Percentiles rank a stretch among this genome's conserved stretches.
These are phyloP conservation scores for Ormyrus rosae DNA, from an alignment of 2,888 invertebrate species.

Conservation along the genomic window DNA sequence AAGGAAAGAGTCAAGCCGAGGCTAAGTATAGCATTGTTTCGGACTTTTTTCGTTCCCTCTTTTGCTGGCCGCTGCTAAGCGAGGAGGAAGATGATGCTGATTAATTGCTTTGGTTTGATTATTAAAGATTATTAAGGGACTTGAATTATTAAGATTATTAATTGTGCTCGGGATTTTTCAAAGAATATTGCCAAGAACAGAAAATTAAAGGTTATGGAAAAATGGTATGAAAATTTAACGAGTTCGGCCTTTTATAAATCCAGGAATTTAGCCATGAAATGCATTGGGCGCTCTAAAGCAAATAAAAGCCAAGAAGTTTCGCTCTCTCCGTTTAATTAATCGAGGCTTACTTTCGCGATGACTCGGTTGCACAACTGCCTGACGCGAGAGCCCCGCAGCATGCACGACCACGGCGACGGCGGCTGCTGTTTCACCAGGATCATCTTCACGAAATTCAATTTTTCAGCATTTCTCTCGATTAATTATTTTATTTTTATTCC, in stretches of 20 bases:
- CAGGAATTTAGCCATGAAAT: not conserved
- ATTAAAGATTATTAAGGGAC: not conserved
- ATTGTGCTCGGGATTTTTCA: too few relatives aligned
- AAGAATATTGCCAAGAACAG: too few relatives aligned
- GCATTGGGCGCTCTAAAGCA: too few relatives aligned
- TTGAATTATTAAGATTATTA: too few relatives aligned
- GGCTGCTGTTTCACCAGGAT: conserved; percentile 73
- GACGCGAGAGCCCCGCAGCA: conserved; percentile 66
- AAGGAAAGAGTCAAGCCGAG: conserved; percentile 5
- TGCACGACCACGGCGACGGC: conserved; percentile 77
- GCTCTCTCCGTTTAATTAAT: conserved; percentile 1
- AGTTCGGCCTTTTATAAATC: too few relatives aligned
- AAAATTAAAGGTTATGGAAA: too few relatives aligned
- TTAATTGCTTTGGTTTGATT: not conserved
- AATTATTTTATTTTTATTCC: too few relatives aligned
- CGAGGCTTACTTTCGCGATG: conserved; percentile 63
- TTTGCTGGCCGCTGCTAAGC: not conserved
- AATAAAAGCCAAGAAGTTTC: too few relatives aligned
- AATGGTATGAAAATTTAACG: too few relatives aligned
- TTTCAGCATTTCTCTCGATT: too few relatives aligned
- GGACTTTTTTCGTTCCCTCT: not conserved
- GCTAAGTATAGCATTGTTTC: conserved; percentile 26
- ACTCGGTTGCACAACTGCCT: conserved; percentile 62
- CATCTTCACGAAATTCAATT: conserved; percentile 55
- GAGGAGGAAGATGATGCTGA: conserved; percentile 7